Evolutionary conservation across 1,140 invertebrate species (phyloP), one percentile per base, ranked within the genome.

Genomic region (Mylabris phalerata): DNA sequence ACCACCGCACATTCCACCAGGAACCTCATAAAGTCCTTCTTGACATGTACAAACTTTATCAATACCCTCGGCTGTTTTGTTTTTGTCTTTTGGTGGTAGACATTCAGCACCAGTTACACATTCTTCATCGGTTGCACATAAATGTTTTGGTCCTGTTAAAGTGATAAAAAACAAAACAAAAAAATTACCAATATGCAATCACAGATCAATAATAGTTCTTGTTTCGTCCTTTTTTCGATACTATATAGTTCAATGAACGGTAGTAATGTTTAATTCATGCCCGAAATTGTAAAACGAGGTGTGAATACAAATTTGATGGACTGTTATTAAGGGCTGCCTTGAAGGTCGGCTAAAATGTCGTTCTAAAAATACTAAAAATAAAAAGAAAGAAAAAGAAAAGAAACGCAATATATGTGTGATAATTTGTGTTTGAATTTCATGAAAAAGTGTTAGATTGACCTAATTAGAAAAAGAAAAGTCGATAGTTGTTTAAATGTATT

Each of bases 91-190:
- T n/a, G 26, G 10, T 11, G 39, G 38, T 39, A 54, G n/a, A 54
- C 68, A 69, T 13, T 58, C 50, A 3, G 68, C 68, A 11, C 59
- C 59, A 19, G 63, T 56, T 9, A 68, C 66, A 48, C 68, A 69
- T 38, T 69, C 66, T 7, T 63, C 64, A 40, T 63, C 57, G 41
- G 57, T 61, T 13, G 39, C 52, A 43, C 67, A 69, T 41, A 67
- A 59, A 56, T 69, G 67, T 26, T 63, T 66, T 38, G 66, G 59
- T 38, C 62, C 67, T 69, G 40, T 50, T 62, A 47, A 54, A 24
- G 25, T 6, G 45, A 13, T 57, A 10, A 24, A 50, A 41, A 10
- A 50, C 13, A 48, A 7, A 48, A 25, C 19, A 48, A 26, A 11
- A 13, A 48, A 48, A 48, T 24, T 44, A 57, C 50, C 4, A 50